phyloP scores from a whole-genome alignment of 2,888 invertebrate species.

The Lagria hirta region DNA sequence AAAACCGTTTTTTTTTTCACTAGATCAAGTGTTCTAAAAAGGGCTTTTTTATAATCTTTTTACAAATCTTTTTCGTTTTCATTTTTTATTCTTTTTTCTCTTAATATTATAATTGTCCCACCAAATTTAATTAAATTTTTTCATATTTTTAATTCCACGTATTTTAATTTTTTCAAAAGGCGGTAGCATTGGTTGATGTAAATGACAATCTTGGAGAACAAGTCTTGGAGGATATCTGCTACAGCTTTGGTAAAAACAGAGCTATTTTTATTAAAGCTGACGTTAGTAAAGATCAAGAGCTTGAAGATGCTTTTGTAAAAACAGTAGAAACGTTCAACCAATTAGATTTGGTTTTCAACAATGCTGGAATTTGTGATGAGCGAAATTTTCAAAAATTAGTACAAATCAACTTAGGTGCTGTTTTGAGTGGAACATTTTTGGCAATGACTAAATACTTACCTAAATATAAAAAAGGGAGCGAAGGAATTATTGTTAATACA shows the following conservation, averaged over 20 bases:
- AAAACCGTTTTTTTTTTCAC: no score
- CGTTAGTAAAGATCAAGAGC: slow-evolving; percentile 23
- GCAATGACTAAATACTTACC: slow-evolving; percentile 36
- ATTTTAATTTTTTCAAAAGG: no score
- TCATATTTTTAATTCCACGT: no score
- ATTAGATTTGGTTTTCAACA: slow-evolving; percentile 36
- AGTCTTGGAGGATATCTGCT: slow-evolving; percentile 3
- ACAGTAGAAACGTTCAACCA: slow-evolving; percentile 28
- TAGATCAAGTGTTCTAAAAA: no score
- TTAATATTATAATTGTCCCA: no score
- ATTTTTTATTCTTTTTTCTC: no score
- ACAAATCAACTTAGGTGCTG: no score
- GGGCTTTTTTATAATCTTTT: no score
- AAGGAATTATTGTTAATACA: slow-evolving; percentile 39
- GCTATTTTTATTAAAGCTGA: slow-evolving; percentile 31
- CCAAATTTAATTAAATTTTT: no score
- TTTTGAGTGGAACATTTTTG: slow-evolving; percentile 30
- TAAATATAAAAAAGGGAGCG: slow-evolving; percentile 33
- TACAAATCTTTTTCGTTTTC: no score
- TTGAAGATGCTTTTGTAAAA: slow-evolving; percentile 32
- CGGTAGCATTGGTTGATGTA: slow-evolving; percentile 27
- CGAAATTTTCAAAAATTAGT: slow-evolving; percentile 28
- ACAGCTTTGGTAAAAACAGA: slow-evolving; percentile 18
- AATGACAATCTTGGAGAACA: slow-evolving; percentile 9
- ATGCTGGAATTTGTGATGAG: slow-evolving; percentile 34